phyloP scores from a whole-genome alignment of 2,888 invertebrate species.

The Dexiosoma caninum region DNA sequence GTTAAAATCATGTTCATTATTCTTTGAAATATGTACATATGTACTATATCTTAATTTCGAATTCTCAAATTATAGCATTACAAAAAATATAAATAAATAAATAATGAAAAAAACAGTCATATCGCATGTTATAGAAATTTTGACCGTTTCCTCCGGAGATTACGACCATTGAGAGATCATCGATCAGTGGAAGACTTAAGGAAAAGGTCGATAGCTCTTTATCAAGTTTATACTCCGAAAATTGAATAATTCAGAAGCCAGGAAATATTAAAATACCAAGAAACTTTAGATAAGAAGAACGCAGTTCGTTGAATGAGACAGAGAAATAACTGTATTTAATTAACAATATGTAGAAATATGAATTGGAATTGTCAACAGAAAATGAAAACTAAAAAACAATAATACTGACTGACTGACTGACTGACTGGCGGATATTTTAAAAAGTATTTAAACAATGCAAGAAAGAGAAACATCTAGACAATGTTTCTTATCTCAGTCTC shows the following conservation, averaged over 20 bases:
- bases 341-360: neutral
- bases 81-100: too few relatives aligned
- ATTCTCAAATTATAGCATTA: too few relatives aligned
- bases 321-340: neutral
- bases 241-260: neutral
- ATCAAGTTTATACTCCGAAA: neutral
- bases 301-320: neutral
- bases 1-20: too few relatives aligned
- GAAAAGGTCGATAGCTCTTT: too few relatives aligned
- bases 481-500: too few relatives aligned
- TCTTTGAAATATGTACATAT: too few relatives aligned
- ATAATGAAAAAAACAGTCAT: too few relatives aligned
- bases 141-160: too few relatives aligned
- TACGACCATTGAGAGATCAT: too few relatives aligned
- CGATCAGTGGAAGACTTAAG: too few relatives aligned
- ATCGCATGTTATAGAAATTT: too few relatives aligned
- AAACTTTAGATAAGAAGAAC: constrained; percentile 12
- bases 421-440: constrained; percentile 2
- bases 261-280: neutral
- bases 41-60: too few relatives aligned
- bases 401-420: constrained; percentile 13
- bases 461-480: neutral
- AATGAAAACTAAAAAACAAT: constrained; percentile 31
- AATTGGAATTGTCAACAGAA: constrained; percentile 1
- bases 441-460: neutral